These are phyloP conservation scores for Camelus dromedarius DNA, from an alignment of 2,113 vertebrate species.

Conservation along the genomic window DNA sequence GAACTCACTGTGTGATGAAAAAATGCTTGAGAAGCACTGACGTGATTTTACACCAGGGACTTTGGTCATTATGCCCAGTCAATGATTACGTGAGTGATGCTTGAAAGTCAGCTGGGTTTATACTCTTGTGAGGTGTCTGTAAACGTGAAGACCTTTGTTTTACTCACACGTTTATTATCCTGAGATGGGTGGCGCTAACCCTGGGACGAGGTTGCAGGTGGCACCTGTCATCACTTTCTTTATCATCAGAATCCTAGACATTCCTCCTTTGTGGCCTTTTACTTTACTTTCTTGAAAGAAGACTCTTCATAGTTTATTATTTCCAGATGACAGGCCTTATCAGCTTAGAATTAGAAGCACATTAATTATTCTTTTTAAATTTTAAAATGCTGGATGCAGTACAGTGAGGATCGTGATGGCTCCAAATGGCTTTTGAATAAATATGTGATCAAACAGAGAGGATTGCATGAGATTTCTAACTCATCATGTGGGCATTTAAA, in stretches of 20 bases:
- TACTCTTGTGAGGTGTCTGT: background rate
- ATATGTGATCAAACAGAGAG: background rate
- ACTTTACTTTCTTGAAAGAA: background rate
- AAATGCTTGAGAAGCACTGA: background rate
- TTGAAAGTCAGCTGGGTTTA: background rate
- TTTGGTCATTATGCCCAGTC: background rate
- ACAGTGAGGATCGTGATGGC: background rate
- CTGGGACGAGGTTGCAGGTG: background rate
- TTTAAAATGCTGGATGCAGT: background rate
- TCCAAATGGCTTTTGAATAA: background rate
- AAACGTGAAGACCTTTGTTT: background rate
- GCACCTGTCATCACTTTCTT: background rate
- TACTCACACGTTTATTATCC: background rate
- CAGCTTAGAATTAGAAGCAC: background rate
- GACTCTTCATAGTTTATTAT: background rate
- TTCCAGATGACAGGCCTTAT: background rate
- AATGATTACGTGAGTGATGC: background rate
- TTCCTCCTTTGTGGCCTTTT: background rate
- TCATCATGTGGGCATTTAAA: background rate
- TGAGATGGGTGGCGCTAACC: background rate
- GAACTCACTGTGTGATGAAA: conserved; percentile 16
- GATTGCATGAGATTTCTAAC: background rate
- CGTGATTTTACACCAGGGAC: background rate
- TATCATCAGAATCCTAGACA: background rate
- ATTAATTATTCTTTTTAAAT: background rate